Base-by-base conservation (phyloP, 1,140 invertebrate genomes). In the Drosophila chauvacae region DNA sequence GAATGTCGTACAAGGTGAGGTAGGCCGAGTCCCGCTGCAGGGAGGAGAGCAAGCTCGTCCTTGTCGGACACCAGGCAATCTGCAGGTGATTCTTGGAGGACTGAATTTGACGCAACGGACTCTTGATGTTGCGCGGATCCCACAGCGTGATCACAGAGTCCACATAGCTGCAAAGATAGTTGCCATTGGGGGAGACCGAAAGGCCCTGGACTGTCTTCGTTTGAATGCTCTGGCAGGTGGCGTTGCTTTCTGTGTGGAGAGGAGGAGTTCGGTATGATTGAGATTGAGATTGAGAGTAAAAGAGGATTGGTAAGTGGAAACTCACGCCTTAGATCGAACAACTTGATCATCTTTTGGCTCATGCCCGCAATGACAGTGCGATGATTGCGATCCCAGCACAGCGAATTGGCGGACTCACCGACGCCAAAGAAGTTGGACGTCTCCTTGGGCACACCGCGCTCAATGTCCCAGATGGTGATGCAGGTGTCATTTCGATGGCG, bases 311-410 rank as follows among this genome's bases (percentile, higher is more conserved):
- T 18, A 77, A 71, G 20, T 68, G 14, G 30, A 5, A 3, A 83
- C 70, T 91, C 93, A 98, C 97, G 97, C 95, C 97, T 94, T 1
- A 98, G 94, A 93, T 99, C 98, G 92, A 97, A 96, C n/a, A 99
- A 94, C 93, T 97, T 97, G 7, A 99, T 95, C 78, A 96, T 95
- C 83, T 98, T 98, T 71, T 96, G 95, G 93, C 97, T 98, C 93
- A 98, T 96, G 11, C 97, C 97, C 26, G 96, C 95, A 10, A 97
- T 95, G 7, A 99, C 93, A 20, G 96, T 95, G 75, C 96, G 95
- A 62, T 96, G 94, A 62, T 95, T 95, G 47, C 95, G 94, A 70
- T 98, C 96, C 98, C 98, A 99, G 60, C 96, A 94, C 28, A 98
- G 93, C 20, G 97, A 98, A 92, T 97, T 96, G 18, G 96, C 95